Evolutionary conservation across 2,888 invertebrate species (phyloP).

Genomic region (Euphydryas editha): DNA sequence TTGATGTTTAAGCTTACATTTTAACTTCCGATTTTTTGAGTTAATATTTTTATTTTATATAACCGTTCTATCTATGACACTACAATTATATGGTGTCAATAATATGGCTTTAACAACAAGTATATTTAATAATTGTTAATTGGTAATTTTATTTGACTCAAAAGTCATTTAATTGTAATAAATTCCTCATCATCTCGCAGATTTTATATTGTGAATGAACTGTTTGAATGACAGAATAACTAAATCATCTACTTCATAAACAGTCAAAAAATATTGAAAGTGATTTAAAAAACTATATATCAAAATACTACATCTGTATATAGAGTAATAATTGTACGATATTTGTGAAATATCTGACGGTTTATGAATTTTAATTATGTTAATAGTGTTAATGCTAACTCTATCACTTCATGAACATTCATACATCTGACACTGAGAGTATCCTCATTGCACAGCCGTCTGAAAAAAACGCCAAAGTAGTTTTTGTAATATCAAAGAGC

Average conservation of each 20-base stretch:
- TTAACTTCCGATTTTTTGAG: too few species aligned
- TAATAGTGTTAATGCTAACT: conserved; percentile 79
- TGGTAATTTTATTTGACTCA: background rate
- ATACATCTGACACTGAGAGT: conserved; percentile 78
- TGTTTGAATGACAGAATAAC: conserved; percentile 57
- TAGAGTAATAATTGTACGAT: conserved; percentile 20
- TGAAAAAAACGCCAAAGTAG: conserved; percentile 77
- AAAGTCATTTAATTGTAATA: background rate
- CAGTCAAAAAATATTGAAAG: conserved; percentile 54
- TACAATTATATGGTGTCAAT: too few species aligned
- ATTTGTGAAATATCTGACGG: conserved; percentile 56
- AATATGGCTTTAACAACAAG: background rate
- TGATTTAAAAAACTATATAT: conserved; percentile 10
- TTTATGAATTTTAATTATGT: conserved; percentile 68
- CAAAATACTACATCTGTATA: conserved; percentile 12
- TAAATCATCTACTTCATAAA: conserved; percentile 71
- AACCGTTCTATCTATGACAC: too few species aligned
- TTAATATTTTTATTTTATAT: too few species aligned
- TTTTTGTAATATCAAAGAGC: conserved; percentile 84
- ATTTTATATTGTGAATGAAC: conserved; percentile 54
- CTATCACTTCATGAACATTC: conserved; percentile 80
- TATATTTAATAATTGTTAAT: background rate
- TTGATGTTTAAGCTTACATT: too few species aligned
- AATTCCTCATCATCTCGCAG: conserved; percentile 3
- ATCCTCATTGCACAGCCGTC: conserved; percentile 81